Evolutionary conservation across 2,888 invertebrate genomes (phyloP).

Genomic region (Lacanobia oleracea): DNA sequence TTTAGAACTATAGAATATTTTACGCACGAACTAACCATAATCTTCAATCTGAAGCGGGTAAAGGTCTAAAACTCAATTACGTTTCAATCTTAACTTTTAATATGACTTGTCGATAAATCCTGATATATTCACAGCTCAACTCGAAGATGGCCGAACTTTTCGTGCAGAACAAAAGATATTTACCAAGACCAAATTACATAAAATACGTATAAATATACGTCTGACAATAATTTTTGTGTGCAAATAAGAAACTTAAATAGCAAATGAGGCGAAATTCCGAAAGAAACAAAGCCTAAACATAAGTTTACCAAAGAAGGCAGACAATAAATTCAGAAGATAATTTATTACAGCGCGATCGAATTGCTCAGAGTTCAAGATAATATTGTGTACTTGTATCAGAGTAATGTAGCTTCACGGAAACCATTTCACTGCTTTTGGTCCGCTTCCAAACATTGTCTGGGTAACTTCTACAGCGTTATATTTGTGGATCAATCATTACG

Average conservation of each 20-base stretch:
- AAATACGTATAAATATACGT: constrained; percentile 10
- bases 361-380: constrained; percentile 47
- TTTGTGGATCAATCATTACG: constrained; percentile 49
- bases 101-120: constrained; percentile 33
- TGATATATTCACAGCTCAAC: constrained; percentile 27
- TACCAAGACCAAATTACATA: constrained; percentile 14
- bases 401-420: constrained; percentile 47
- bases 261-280: constrained; percentile 37
- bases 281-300: constrained; percentile 42
- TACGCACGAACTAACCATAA: constrained; percentile 3
- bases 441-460: constrained; percentile 57
- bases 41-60: constrained; percentile 16
- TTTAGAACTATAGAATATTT: constrained; percentile 8
- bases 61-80: constrained; percentile 36
- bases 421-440: constrained; percentile 58
- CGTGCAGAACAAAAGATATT: constrained; percentile 6
- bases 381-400: constrained; percentile 47
- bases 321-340: constrained; percentile 54
- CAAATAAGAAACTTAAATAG: constrained; percentile 41
- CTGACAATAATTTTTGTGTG: constrained; percentile 25
- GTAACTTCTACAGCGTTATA: constrained; percentile 8
- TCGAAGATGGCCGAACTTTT: constrained; percentile 30
- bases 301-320: constrained; percentile 44
- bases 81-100: constrained; percentile 34
- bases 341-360: constrained; percentile 47